Evolutionary conservation across 1,140 invertebrate species (phyloP).

Genomic region (Macrotrachela quadricornifera): DNA sequence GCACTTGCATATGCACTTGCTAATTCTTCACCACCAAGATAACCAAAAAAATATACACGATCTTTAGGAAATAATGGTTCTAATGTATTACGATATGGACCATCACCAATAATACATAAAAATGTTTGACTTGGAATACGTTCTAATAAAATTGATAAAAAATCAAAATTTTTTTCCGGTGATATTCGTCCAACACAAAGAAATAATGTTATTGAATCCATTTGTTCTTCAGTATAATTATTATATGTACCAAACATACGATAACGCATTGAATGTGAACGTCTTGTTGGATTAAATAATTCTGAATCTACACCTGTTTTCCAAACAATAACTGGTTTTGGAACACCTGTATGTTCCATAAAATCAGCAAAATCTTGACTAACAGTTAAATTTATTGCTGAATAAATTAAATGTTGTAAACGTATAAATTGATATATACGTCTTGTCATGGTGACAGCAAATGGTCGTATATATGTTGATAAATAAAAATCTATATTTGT

Average conservation of each 20-base stretch:
- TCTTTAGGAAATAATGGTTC: conserved; percentile 5
- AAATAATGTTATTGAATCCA: neutral
- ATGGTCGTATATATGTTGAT: neutral
- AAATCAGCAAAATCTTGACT: neutral
- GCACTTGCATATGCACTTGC: conserved; percentile 4
- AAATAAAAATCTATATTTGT: conserved; percentile 6
- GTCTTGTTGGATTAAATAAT: neutral
- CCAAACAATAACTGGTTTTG: conserved; percentile 1
- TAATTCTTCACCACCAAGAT: conserved; percentile 3
- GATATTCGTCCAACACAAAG: conserved; percentile 4
- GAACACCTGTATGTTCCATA: neutral
- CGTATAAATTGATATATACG: neutral
- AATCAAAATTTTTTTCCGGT: conserved; percentile 9
- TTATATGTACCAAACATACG: conserved; percentile 5
- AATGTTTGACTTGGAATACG: neutral
- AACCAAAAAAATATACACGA: conserved; percentile 4
- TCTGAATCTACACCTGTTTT: conserved; percentile 8
- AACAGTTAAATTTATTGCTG: conserved; percentile 6
- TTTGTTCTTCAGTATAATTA: neutral
- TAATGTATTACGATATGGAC: neutral
- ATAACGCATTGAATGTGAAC: neutral
- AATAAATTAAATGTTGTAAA: neutral
- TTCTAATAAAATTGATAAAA: conserved; percentile 1
- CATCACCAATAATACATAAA: conserved; percentile 7
- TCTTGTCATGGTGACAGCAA: neutral